These are phyloP conservation scores for Odocoileus hemionus DNA, from an alignment of 2,113 vertebrate species.

Conservation along the genomic window DNA sequence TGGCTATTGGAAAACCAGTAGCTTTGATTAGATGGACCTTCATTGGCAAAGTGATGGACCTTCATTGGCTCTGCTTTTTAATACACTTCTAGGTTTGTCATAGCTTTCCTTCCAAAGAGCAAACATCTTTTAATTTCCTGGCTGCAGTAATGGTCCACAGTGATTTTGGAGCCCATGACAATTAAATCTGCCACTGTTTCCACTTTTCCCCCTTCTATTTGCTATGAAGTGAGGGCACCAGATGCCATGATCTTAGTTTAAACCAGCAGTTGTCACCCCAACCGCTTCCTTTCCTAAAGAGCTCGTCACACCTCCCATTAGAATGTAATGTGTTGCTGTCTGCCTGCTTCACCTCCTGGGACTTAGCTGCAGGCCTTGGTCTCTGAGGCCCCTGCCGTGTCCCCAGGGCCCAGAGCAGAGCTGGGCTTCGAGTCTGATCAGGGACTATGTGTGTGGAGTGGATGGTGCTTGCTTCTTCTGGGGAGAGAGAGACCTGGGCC, in stretches of 20 bases:
- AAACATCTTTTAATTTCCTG: neutral
- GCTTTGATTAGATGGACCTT: neutral
- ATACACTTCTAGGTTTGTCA: neutral
- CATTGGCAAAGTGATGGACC: neutral
- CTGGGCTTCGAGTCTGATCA: neutral
- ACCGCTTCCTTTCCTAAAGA: neutral
- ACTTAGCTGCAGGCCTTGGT: neutral
- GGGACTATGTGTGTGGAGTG: neutral
- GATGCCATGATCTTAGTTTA: neutral
- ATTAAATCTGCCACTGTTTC: neutral
- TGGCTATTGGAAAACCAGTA: neutral
- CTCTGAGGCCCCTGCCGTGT: neutral
- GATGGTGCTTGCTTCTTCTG: neutral
- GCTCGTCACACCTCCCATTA: neutral
- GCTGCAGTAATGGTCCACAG: neutral
- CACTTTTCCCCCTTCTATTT: neutral
- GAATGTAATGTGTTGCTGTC: accelerated
- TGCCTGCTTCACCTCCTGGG: neutral
- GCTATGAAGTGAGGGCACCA: neutral
- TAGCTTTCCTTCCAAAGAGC: neutral
- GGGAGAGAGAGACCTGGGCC: neutral
- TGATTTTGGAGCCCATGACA: neutral
- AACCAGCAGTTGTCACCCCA: neutral
- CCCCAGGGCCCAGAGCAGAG: neutral
- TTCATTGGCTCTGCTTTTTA: neutral